These are phyloP conservation scores for Colostygia pectinataria DNA, from an alignment of 2,888 invertebrate genomes.

Conservation along the genomic window DNA sequence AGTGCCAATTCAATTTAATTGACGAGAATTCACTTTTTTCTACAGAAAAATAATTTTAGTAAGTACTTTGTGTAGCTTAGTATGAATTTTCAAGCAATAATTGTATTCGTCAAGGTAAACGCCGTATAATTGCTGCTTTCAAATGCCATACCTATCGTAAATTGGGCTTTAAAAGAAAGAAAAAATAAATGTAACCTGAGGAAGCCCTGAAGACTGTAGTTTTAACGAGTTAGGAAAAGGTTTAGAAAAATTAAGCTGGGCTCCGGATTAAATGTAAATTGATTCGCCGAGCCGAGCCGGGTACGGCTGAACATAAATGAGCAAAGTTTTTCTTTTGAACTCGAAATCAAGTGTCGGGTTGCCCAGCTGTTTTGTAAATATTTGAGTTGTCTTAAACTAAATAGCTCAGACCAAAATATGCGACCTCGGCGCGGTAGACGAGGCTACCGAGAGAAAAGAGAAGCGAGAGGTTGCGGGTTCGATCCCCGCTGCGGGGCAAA, in stretches of 20 bases:
- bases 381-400: no score
- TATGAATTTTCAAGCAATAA: no score
- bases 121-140: background rate
- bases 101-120: background rate
- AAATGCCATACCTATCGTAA: background rate
- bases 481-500: no score
- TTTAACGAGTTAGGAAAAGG: constrained; percentile 9
- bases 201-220: background rate
- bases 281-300: constrained; percentile 8
- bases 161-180: constrained; percentile 3
- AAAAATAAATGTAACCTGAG: background rate
- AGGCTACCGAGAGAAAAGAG: no score
- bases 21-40: constrained; percentile 5
- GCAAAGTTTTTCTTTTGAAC: constrained; percentile 13
- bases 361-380: background rate
- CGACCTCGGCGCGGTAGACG: no score
- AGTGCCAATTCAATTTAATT: constrained; percentile 19
- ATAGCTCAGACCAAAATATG: no score
- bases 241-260: constrained; percentile 6
- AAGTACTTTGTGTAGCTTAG: no score
- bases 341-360: background rate
- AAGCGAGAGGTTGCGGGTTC: no score
- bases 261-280: constrained; percentile 14
- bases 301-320: constrained; percentile 13
- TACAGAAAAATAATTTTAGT: background rate